phyloP scores from a whole-genome alignment of 2,113 vertebrate species.

The Rynchops niger region DNA sequence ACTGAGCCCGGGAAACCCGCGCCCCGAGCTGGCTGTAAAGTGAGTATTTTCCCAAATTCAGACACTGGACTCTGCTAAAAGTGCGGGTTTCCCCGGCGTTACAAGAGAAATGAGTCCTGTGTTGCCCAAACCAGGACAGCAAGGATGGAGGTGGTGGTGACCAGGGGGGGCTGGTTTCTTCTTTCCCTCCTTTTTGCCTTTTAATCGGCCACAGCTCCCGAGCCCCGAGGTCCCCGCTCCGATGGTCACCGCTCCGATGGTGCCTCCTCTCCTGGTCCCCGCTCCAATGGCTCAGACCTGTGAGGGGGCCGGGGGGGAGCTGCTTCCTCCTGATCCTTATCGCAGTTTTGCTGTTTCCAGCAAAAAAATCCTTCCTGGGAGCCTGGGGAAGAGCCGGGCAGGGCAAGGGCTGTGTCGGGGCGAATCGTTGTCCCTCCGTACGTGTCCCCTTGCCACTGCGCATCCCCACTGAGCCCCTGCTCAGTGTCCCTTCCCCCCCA shows the following conservation, averaged over 20 bases:
- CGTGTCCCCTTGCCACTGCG: rapidly evolving
- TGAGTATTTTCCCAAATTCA: rapidly evolving
- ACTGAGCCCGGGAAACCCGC: too few species aligned
- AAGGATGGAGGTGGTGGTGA: neutral
- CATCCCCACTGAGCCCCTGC: neutral
- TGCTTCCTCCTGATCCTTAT: rapidly evolving
- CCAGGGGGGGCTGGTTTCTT: rapidly evolving
- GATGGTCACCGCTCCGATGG: too few species aligned
- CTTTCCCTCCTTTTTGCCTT: neutral
- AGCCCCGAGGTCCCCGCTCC: rapidly evolving
- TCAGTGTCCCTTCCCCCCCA: neutral
- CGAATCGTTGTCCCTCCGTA: rapidly evolving
- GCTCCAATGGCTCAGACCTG: rapidly evolving
- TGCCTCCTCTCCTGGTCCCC: neutral
- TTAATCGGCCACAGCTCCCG: neutral
- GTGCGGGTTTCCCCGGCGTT: neutral
- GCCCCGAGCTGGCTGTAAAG: neutral
- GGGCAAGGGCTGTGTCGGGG: neutral
- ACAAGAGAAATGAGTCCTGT: neutral
- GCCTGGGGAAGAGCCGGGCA: neutral
- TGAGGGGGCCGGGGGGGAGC: rapidly evolving
- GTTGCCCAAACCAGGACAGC: neutral
- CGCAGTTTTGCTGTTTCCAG: neutral
- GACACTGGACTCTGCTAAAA: neutral
- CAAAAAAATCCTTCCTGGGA: neutral